phyloP scores from a whole-genome alignment of 2,797 vertebrate genomes.

The Hemitrygon akajei region DNA sequence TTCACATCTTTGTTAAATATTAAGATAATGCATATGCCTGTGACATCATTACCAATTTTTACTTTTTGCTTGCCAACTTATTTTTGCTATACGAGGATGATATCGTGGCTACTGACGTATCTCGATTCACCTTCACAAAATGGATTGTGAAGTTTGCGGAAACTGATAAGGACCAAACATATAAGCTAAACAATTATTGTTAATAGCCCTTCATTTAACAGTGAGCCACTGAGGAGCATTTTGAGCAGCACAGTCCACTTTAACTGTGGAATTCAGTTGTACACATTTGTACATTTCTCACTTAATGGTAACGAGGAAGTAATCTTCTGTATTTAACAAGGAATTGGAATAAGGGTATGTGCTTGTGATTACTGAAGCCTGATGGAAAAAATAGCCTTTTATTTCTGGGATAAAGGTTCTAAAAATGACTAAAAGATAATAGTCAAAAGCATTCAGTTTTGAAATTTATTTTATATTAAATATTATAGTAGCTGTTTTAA shows the following conservation, averaged over 20 bases:
- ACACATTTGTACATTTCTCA: neutral
- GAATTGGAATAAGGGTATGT: neutral
- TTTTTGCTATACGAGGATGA: neutral
- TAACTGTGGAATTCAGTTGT: neutral
- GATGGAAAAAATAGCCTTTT: neutral
- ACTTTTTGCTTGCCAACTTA: constrained; percentile 6
- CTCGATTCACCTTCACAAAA: neutral
- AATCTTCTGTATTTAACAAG: neutral
- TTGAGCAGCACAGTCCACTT: neutral
- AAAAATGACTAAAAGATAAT: neutral
- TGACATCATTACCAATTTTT: neutral
- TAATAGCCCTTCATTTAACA: neutral
- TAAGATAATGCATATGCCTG: constrained; percentile 11
- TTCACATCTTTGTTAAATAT: constrained; percentile 5
- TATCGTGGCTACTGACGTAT: neutral
- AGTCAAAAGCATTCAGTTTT: constrained; percentile 22
- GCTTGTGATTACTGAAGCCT: neutral
- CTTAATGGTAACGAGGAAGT: neutral
- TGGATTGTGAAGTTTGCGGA: neutral
- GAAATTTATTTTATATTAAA: neutral
- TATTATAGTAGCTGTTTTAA: neutral
- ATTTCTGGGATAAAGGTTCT: neutral
- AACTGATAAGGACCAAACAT: constrained; percentile 21
- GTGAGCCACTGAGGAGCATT: neutral
- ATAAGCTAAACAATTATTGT: neutral